Base-by-base conservation (phyloP, 2,797 vertebrate species). In the Adrianichthys oophorus region DNA sequence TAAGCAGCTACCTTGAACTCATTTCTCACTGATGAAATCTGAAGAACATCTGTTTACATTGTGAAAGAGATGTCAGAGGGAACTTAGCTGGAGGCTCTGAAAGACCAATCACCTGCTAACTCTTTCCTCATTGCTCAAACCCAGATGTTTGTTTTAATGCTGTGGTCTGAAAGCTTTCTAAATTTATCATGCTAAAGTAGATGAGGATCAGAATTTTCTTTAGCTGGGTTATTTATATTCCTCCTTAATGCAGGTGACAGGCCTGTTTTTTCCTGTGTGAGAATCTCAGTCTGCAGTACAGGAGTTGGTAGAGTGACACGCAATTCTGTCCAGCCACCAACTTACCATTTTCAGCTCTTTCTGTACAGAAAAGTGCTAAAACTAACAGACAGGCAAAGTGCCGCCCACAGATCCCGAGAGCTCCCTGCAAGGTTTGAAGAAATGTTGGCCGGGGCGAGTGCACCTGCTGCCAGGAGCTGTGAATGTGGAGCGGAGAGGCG, bases 381-480 rank as follows among this genome's bases (percentile, higher is more conserved):
- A 15, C n/a, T 23, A 37, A 47, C 17, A 53, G 48, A 51, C 44
- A 37, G 47, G 55, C 23, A 59, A 67, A 51, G 45, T 41, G 41
- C 68, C 59, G 64, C 59, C 69, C 52, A 70, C 71, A 54, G 45
- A 48, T 51, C 49, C 52, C 29, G 15, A 24, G 4, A 15, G 41
- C 65, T 62, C 68, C 40, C 43, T 23, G 52, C 29, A 7, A 40
- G 44, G 66, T 60, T 56, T 59, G 73, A 73, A 65, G 40, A 73
- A 67, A 59, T 6, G 18, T 45, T 48, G 55, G 43, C 62, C 14
- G 55, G 60, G 42, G 58, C 58, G 60, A 61, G 68, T 21, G 18
- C 56, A 62, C 61, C 70, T 73, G 60, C 65, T 61, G 68, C 72
- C 65, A 75, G 71, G 42, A 63, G 48, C 68, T 54, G 61, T 50